These are phyloP conservation scores for Phrixothrix hirtus DNA, from an alignment of 2,888 invertebrate genomes.

Conservation along the genomic window DNA sequence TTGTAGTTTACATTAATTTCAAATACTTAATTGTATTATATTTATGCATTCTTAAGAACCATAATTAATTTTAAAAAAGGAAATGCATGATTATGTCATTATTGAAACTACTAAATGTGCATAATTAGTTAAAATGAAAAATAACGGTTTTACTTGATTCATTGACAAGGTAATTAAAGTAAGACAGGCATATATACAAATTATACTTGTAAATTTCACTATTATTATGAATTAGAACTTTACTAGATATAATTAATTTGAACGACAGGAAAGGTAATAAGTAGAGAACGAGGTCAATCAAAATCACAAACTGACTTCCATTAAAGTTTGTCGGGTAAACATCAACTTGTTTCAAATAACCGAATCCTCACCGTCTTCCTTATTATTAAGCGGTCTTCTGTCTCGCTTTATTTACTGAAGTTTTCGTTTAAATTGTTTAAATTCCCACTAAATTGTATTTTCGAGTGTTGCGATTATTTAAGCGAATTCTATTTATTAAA, in stretches of 20 bases:
- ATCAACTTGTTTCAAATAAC: slow-evolving; percentile 1
- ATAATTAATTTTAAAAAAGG: neutral
- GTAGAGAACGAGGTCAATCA: slow-evolving; percentile 13
- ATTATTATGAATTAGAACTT: neutral
- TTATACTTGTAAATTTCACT: neutral
- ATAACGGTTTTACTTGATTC: too few species aligned
- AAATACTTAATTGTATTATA: too few species aligned
- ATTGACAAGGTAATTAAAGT: neutral
- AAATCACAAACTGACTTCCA: slow-evolving; percentile 6
- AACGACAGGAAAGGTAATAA: neutral
- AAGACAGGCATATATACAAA: neutral
- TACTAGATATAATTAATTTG: neutral
- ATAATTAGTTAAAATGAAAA: too few species aligned
- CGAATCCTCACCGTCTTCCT: neutral
- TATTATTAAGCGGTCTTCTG: neutral
- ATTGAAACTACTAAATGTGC: too few species aligned
- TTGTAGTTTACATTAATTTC: too few species aligned
- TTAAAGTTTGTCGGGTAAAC: slow-evolving; percentile 12
- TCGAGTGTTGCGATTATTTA: neutral
- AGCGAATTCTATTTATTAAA: too few species aligned
- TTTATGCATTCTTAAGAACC: too few species aligned
- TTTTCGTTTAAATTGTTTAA: neutral
- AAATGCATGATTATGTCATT: too few species aligned
- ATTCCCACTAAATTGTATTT: neutral
- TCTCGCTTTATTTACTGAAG: neutral